Conservation (phyloP, 2,113 vertebrate genomes). For the Dasyornis broadbenti region DNA sequence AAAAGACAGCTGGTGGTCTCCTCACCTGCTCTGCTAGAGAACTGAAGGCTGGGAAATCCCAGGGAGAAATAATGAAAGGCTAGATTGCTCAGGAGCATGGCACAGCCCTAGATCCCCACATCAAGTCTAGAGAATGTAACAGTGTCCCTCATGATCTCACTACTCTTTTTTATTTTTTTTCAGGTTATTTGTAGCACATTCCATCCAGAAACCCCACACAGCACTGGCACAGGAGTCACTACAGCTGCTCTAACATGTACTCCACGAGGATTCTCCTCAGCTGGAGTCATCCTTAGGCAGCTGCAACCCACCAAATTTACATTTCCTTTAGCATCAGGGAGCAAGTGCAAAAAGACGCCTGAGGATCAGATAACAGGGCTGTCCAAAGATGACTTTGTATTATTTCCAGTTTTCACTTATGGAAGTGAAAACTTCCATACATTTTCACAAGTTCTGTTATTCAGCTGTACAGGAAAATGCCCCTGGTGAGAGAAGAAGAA, state of each 20-base stretch:
- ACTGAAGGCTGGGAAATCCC: background rate
- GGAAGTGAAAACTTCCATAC: no score
- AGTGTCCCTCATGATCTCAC: background rate
- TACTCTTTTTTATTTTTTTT: background rate
- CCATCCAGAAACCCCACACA: background rate
- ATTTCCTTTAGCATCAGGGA: background rate
- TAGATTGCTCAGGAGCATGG: background rate
- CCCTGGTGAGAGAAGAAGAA: background rate
- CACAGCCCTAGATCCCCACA: background rate
- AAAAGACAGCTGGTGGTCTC: background rate
- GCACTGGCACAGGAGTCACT: background rate
- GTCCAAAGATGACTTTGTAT: background rate
- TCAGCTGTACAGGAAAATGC: background rate
- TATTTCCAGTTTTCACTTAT: background rate
- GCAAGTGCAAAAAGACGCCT: background rate
- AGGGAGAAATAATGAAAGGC: background rate
- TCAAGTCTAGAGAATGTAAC: background rate
- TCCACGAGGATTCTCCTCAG: background rate
- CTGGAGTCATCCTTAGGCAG: background rate
- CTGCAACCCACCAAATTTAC: background rate
- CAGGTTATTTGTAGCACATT: background rate
- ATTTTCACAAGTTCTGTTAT: background rate
- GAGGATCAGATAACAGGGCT: background rate
- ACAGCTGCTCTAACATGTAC: background rate
- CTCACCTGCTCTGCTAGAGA: background rate